Evolutionary conservation across 2,113 vertebrate species (phyloP).

Genomic region (Poicephalus meyeri): DNA sequence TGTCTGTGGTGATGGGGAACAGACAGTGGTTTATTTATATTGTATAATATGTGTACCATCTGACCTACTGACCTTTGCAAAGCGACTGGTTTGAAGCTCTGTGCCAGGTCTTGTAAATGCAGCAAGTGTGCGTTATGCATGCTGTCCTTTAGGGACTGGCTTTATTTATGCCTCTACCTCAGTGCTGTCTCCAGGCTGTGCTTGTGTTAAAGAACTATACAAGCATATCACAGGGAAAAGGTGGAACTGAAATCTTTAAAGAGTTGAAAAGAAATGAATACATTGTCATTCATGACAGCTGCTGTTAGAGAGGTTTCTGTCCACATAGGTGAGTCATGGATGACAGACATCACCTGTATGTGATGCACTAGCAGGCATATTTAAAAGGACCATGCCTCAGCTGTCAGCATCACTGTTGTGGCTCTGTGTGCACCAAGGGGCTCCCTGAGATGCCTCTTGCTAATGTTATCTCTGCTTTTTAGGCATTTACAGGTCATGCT

Average conservation of each 20-base stretch:
- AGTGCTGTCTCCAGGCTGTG: not conserved
- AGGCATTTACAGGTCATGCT: not conserved
- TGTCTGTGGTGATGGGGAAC: not conserved
- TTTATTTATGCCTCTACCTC: not conserved
- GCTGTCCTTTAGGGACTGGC: not conserved
- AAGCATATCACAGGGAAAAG: not conserved
- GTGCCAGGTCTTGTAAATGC: not conserved
- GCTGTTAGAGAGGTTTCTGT: not conserved
- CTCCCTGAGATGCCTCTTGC: not conserved
- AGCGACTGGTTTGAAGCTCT: not conserved
- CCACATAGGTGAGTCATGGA: not conserved
- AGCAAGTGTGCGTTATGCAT: rapidly evolving
- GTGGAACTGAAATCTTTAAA: not conserved
- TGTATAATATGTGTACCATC: not conserved
- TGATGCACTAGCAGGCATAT: not conserved
- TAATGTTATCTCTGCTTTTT: not conserved
- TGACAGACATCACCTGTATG: rapidly evolving
- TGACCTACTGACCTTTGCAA: not conserved
- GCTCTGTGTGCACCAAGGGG: not conserved
- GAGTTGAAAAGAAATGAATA: not conserved
- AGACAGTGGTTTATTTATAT: not conserved
- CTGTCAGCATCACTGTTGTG: rapidly evolving
- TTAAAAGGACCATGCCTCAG: not conserved
- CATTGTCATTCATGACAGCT: not conserved
- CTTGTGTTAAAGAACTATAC: not conserved